Conservation (phyloP, 2,113 vertebrate species). For the Siniperca knerii region DNA sequence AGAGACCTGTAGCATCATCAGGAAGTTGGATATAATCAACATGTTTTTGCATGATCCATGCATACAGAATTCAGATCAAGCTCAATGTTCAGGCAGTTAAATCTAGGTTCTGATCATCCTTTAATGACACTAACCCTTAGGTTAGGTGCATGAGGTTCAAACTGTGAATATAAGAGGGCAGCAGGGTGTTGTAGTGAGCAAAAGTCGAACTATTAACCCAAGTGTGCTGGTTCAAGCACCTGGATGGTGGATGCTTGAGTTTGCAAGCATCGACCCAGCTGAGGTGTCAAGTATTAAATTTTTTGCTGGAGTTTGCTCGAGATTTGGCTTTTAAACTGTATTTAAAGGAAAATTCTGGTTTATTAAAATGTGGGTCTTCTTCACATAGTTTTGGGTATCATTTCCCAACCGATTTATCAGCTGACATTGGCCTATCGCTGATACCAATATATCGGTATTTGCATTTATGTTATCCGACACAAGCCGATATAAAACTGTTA, state of each 20-base stretch:
- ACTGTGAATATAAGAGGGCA: background rate
- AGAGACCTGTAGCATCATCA: background rate
- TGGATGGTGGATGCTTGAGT: background rate
- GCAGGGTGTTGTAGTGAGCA: background rate
- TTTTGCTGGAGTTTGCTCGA: background rate
- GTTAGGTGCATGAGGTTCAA: background rate
- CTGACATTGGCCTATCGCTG: too few species aligned
- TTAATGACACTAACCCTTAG: conserved; percentile 17
- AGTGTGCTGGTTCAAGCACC: background rate
- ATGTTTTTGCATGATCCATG: background rate
- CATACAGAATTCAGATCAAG: background rate
- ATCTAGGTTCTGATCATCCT: conserved; percentile 2
- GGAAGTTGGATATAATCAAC: background rate
- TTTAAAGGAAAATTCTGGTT: background rate
- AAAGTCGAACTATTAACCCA: background rate
- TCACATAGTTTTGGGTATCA: background rate
- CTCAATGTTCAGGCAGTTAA: background rate
- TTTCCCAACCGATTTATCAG: too few species aligned
- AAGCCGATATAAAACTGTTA: too few species aligned
- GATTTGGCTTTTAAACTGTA: background rate
- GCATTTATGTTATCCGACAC: too few species aligned
- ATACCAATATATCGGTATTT: too few species aligned
- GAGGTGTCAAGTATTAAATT: background rate
- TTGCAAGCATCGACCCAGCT: background rate
- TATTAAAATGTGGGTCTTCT: background rate